These are phyloP conservation scores for Druceiella hillmani DNA, from an alignment of 2,888 invertebrate species.

Conservation along the genomic window DNA sequence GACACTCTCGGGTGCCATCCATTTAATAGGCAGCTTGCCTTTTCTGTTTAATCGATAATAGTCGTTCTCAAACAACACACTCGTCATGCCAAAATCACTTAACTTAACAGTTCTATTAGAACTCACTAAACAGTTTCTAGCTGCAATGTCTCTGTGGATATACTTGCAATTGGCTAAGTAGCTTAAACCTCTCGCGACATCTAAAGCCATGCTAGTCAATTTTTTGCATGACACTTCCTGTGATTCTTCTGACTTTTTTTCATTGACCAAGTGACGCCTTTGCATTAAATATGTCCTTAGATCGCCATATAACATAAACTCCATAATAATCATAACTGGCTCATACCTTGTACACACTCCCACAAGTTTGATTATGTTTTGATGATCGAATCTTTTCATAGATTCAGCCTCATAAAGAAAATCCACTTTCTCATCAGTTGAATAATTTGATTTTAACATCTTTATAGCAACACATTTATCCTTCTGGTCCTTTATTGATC, in stretches of 20 bases:
- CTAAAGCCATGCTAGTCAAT: conserved; percentile 82
- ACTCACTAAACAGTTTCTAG: conserved; percentile 74
- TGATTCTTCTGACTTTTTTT: conserved; percentile 55
- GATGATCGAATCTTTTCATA: conserved; percentile 90
- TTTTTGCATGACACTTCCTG: conserved; percentile 76
- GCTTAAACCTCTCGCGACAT: conserved; percentile 77
- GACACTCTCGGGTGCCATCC: conserved; percentile 92
- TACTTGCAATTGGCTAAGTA: conserved; percentile 81
- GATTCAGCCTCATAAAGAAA: conserved; percentile 90
- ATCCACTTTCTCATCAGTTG: conserved; percentile 81
- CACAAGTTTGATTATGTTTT: conserved; percentile 78
- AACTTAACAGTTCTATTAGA: conserved; percentile 69
- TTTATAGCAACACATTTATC: conserved; percentile 77
- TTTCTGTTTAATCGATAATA: conserved; percentile 86
- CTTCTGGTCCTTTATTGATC: conserved; percentile 69
- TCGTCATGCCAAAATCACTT: conserved; percentile 90
- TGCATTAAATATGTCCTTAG: conserved; percentile 84
- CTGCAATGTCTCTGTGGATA: conserved; percentile 84
- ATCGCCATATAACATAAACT: conserved; percentile 91
- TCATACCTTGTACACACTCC: conserved; percentile 84
- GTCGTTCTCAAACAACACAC: conserved; percentile 81
- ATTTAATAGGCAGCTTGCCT: conserved; percentile 83
- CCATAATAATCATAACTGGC: conserved; percentile 89
- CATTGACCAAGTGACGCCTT: conserved; percentile 73
- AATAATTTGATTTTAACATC: conserved; percentile 78